Evolutionary conservation across 2,797 vertebrate species (phyloP).

Genomic region (Pantherophis alleghaniensis): DNA sequence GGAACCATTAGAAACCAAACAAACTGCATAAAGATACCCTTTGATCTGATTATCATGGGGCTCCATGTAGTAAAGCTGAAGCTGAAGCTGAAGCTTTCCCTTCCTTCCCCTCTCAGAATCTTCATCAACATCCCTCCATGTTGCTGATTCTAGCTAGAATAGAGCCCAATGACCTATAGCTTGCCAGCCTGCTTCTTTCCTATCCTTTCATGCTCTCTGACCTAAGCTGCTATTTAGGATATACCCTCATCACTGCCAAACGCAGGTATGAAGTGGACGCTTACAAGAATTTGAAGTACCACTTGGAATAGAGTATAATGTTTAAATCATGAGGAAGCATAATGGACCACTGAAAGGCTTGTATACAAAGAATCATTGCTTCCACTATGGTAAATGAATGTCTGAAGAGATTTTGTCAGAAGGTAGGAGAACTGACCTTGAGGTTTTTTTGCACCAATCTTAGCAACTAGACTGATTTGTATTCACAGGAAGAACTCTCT

Average conservation of each 20-base stretch:
- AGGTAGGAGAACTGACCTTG: neutral
- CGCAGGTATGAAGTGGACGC: neutral
- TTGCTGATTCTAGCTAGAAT: neutral
- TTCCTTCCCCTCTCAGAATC: neutral
- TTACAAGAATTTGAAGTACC: neutral
- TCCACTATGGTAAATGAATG: neutral
- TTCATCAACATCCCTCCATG: neutral
- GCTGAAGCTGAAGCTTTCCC: neutral
- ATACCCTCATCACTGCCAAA: neutral
- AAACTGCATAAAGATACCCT: neutral
- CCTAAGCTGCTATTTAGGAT: neutral
- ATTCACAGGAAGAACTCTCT: neutral
- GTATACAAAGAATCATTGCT: neutral
- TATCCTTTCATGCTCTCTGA: neutral
- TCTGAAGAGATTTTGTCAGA: neutral
- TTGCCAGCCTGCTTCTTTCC: neutral
- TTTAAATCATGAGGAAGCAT: neutral
- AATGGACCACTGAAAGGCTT: neutral
- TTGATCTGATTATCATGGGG: neutral
- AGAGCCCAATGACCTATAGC: neutral
- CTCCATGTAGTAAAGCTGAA: neutral
- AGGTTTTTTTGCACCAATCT: neutral
- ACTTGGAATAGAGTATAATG: neutral
- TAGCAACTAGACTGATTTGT: neutral
- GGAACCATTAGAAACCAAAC: neutral